These are phyloP conservation scores for Ophthalmolycus amberensis DNA, from an alignment of 2,113 vertebrate species.

Conservation along the genomic window DNA sequence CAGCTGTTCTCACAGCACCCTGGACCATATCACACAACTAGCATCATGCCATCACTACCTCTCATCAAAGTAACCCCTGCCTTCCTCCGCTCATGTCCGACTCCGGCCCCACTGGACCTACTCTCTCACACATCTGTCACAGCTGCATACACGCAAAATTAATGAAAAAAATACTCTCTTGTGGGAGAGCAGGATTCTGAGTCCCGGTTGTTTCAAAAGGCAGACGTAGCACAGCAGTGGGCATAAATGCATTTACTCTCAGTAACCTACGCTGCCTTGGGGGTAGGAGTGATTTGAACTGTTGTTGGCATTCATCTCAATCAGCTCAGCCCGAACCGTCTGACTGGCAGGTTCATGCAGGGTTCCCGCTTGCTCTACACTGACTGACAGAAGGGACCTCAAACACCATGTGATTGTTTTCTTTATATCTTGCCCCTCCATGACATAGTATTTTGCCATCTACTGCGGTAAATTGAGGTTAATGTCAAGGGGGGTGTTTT, in stretches of 20 bases:
- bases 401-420: slow-evolving; percentile 38
- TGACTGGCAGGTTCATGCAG: slow-evolving; percentile 56
- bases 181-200: slow-evolving; percentile 41
- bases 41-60: slow-evolving; percentile 67
- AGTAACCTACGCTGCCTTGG: slow-evolving; percentile 59
- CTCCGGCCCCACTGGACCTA: slow-evolving; percentile 46
- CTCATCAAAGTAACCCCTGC: slow-evolving; percentile 67
- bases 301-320: slow-evolving; percentile 72
- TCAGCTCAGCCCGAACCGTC: slow-evolving; percentile 55
- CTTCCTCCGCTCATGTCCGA: slow-evolving; percentile 49
- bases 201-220: slow-evolving; percentile 59
- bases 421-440: slow-evolving; percentile 24
- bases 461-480: slow-evolving; percentile 23
- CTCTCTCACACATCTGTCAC: slow-evolving; percentile 57
- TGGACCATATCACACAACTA: slow-evolving; percentile 69
- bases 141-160: neutral
- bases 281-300: slow-evolving; percentile 55
- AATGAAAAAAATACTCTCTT: slow-evolving; percentile 11
- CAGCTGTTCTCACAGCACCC: slow-evolving; percentile 74
- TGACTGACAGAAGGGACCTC: slow-evolving; percentile 44
- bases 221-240: slow-evolving; percentile 63
- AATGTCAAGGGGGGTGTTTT: slow-evolving; percentile 21
- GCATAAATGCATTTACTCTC: slow-evolving; percentile 72
- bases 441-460: slow-evolving; percentile 13
- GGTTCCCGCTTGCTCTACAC: slow-evolving; percentile 33